Base-by-base conservation (phyloP, 2,888 invertebrate species). In the Microctonus aethiopoides region DNA sequence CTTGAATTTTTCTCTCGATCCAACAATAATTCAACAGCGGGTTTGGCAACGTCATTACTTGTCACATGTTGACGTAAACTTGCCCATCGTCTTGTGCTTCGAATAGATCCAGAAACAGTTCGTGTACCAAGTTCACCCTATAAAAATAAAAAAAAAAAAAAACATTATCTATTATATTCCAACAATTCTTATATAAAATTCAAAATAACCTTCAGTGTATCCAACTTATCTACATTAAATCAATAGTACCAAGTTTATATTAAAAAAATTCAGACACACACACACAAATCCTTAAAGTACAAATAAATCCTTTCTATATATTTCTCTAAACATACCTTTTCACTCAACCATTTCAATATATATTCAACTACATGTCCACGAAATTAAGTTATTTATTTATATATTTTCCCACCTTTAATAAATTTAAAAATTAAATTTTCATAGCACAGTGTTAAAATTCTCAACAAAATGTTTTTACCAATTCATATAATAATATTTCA, bases 21-120 rank as follows among this genome's bases (percentile, higher is more conserved):
- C 75, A 84, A 84, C 71, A 82, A 76, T 73, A 81, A 70, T 73
- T 84, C 88, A 85, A 72, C 88, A 82, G 71, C 88, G 85, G 70
- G 90, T 87, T 72, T 89, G 85, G 70, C 87, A 84, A 64, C 85
- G 67, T 76, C 81, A 26, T 73, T 80, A 69, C 74, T 75, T 60
- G 80, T 79, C 72, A 87, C 84, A 78, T 88, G 87, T 73, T 89
- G 89, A 65, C 89, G 86, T 74, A 90, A 80, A 74, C 89, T 89
- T 29, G 89, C 87, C 89, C 89, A 89, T 80, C 88, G 84, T 70
- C 89, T 80, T 39, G 79, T 82, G 34, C 78, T 77, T 54, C 75
- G 78, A 29, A 73, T 74, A 0, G 78, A 75, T 10, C 79, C 80
- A 24, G 75, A 73, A 56, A 79, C 76, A 4, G 77, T 73, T 62